phyloP scores from a whole-genome alignment of 1,140 invertebrate genomes.

The Pachyrhynchus sulphureomaculatus region DNA sequence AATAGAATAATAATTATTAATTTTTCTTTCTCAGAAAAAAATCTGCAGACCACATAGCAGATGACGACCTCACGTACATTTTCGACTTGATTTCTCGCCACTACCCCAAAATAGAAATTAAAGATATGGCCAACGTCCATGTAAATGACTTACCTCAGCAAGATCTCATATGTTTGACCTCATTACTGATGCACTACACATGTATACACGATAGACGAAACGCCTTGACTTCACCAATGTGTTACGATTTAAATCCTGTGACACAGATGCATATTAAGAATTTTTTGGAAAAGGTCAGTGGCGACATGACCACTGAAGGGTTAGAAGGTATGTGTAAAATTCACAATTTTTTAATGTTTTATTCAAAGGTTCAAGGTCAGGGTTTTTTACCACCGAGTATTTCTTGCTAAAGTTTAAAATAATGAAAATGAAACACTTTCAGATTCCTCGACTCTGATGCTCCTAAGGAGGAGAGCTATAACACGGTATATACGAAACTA shows the following conservation, averaged over 20 bases:
- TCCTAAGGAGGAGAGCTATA: no score
- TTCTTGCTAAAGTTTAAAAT: no score
- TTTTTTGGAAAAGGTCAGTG: conserved; percentile 41
- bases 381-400: no score
- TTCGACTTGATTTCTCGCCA: conserved; percentile 39
- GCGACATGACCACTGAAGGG: conserved; percentile 38
- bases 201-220: conserved; percentile 43
- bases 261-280: conserved; percentile 43
- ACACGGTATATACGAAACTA: no score
- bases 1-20: conserved; percentile 2
- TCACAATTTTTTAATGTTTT: neutral
- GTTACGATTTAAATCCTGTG: conserved; percentile 35
- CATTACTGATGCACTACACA: conserved; percentile 46
- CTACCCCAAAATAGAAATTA: conserved; percentile 38
- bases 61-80: conserved; percentile 36
- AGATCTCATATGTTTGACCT: conserved; percentile 40
- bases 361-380: no score
- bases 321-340: conserved; percentile 34
- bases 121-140: conserved; percentile 34
- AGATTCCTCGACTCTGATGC: no score
- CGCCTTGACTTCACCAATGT: conserved; percentile 41
- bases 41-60: conserved; percentile 13
- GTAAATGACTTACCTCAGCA: conserved; percentile 31
- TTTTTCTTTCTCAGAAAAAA: conserved; percentile 27
- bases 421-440: no score